Conservation (phyloP, 92 coral and sea anemone species). For the Palythoa grandis region DNA sequence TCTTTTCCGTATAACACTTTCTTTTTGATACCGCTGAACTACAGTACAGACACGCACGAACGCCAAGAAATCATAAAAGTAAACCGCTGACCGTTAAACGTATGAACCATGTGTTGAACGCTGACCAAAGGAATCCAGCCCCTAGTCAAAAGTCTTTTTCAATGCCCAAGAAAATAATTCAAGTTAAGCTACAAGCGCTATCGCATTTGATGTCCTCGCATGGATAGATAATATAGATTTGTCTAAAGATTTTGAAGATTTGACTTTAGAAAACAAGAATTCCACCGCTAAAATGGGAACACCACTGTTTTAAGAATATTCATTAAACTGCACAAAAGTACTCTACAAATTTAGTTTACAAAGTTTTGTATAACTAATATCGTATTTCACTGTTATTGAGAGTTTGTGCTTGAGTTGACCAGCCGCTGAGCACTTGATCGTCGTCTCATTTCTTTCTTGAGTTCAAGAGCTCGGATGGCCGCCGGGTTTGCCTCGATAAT, state of each 20-base stretch:
- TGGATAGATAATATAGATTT: not conserved
- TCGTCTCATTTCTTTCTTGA: constrained; percentile 67
- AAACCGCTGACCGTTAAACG: not conserved
- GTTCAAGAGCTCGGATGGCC: constrained; percentile 65
- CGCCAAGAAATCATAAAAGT: not conserved
- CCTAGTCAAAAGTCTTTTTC: not conserved
- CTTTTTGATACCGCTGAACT: not conserved
- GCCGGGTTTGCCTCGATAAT: constrained; percentile 80
- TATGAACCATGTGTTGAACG: not conserved
- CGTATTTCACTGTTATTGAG: constrained; percentile 17
- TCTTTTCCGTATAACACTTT: not conserved
- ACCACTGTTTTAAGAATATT: not conserved
- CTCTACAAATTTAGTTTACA: not conserved
- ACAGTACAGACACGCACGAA: too few relatives aligned
- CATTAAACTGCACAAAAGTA: not conserved
- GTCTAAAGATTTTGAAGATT: not conserved
- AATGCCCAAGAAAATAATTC: not conserved
- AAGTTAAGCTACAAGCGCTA: not conserved
- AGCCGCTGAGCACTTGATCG: constrained; percentile 91
- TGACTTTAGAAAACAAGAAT: not conserved
- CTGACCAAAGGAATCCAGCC: not conserved
- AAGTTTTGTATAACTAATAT: not conserved
- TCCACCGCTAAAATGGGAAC: not conserved
- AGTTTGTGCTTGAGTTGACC: constrained; percentile 55
- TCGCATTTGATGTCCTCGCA: not conserved